phyloP scores from a whole-genome alignment of 2,113 vertebrate species.

The Riparia riparia region DNA sequence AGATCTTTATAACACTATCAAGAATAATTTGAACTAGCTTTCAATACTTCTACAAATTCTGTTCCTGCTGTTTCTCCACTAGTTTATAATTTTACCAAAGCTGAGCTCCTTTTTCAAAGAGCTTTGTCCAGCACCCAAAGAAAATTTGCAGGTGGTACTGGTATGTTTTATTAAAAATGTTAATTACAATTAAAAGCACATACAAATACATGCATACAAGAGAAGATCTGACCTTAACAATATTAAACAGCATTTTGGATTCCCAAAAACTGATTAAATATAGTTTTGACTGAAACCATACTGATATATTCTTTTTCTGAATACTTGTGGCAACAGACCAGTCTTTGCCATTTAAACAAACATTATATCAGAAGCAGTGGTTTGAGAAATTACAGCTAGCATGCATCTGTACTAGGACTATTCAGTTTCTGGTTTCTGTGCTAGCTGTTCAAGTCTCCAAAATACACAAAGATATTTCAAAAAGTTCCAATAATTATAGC shows the following conservation, averaged over 20 bases:
- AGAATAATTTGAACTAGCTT: background rate
- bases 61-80: background rate
- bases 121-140: background rate
- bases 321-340: background rate
- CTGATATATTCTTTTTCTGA: background rate
- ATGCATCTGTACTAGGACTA: background rate
- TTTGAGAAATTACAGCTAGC: background rate
- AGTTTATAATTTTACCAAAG: background rate
- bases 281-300: background rate
- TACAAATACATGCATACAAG: background rate
- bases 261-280: background rate
- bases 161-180: background rate
- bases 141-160: background rate
- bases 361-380: background rate
- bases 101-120: background rate
- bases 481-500: background rate
- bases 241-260: background rate
- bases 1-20: background rate
- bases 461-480: background rate
- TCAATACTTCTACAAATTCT: background rate
- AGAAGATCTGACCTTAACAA: background rate
- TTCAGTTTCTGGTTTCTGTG: background rate
- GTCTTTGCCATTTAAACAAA: background rate
- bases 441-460: background rate
- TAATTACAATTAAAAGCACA: background rate